Evolutionary conservation across 2,888 invertebrate genomes (phyloP).

Genomic region (Cataglyphis livida): DNA sequence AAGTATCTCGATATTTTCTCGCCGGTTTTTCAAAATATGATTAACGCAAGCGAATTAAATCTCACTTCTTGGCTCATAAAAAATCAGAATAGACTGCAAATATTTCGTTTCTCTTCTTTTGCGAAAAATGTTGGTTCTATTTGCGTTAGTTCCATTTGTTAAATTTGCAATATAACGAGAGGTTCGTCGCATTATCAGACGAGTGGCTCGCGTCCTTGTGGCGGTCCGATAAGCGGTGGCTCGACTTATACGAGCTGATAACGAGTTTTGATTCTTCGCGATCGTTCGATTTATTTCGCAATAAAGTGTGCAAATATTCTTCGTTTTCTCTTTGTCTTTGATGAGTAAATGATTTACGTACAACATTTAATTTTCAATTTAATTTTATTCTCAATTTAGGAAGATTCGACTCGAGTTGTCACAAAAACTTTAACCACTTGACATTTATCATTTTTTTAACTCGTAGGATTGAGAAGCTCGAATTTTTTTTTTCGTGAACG

Average conservation of each 20-base stretch:
- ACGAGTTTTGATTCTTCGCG: slow-evolving; percentile 57
- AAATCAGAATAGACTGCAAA: neutral
- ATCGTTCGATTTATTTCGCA: slow-evolving; percentile 14
- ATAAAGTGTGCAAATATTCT: slow-evolving; percentile 28
- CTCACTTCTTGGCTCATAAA: slow-evolving; percentile 13
- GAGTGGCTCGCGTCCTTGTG: slow-evolving; percentile 63
- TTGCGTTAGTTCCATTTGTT: neutral
- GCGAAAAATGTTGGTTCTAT: neutral
- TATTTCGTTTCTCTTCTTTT: neutral
- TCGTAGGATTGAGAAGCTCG: neutral
- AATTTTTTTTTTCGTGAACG: neutral
- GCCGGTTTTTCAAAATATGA: neutral
- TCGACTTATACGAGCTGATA: slow-evolving; percentile 57
- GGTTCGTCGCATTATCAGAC: slow-evolving; percentile 61
- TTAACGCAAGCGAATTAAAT: slow-evolving; percentile 30
- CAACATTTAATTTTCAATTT: neutral
- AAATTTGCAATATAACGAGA: slow-evolving; percentile 41
- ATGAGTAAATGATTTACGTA: neutral
- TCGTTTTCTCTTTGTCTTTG: neutral
- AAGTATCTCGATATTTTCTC: neutral
- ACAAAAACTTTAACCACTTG: neutral
- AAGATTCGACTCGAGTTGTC: neutral
- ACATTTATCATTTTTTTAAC: slow-evolving; percentile 1
- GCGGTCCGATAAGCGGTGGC: slow-evolving; percentile 64
- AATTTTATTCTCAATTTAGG: neutral